Evolutionary conservation across 2,888 invertebrate genomes (phyloP), one percentile per base, ranked within the genome.

Genomic region (Andrena camellia): DNA sequence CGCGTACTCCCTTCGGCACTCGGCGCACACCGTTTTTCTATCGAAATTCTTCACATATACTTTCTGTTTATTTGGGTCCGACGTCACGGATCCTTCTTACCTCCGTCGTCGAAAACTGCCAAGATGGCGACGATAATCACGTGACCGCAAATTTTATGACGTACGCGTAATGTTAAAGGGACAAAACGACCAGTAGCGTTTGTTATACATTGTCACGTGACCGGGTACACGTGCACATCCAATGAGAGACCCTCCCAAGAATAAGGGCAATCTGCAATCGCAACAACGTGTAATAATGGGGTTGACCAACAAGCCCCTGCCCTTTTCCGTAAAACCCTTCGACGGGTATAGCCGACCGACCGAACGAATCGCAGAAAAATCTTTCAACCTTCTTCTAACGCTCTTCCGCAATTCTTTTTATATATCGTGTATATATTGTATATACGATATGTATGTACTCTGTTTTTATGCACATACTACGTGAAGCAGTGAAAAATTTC

Each of bases 11-110:
- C 78, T 20, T 77, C 72, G 72, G 69, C 76, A 81, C 88, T 79
- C 75, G 81, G 81, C 78, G 74, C 63, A 86, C 81, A 82, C 80
- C 77, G 83, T 78, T 83, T 72, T 87, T 79, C 68, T 79, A 78
- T 78, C 67, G 62, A 77, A 85, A 83, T 87, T 87, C 86, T 86
- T 90, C 89, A 91, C 90, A 88, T 90, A 87, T 89, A 91, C 88
- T 85, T 89, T 89, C 81, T 92, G 90, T 92, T 92, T 90, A 92
- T 89, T 92, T 89, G 86, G 86, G 83, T 86, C 83, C 90, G 90
- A 92, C 91, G 92, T 92, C 92, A 92, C 90, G 87, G 88, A 90
- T 90, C 90, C 90, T 92, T 91, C 91, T 91, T 90, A 88, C 90
- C 88, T 91, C 89, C 87, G 90, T 90, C 90, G 90, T 90, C 91